phyloP scores from a whole-genome alignment of 2,797 vertebrate genomes.

The Galagoides demidoff region DNA sequence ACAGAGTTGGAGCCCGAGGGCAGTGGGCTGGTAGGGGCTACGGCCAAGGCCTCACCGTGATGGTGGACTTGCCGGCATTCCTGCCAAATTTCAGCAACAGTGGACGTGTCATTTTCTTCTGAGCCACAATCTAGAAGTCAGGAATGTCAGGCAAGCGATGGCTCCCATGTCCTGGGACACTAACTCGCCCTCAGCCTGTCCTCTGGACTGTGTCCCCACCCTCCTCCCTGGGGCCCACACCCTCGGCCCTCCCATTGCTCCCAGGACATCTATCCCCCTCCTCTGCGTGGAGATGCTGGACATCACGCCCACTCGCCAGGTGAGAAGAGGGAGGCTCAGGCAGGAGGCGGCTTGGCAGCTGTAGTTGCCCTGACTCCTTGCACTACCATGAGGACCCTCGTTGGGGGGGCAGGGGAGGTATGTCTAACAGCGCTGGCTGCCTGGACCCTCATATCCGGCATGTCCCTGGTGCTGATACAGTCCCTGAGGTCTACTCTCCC shows the following conservation, averaged over 20 bases:
- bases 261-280: accelerated
- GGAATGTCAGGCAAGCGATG: background rate
- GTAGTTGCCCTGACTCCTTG: background rate
- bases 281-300: background rate
- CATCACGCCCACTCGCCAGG: background rate
- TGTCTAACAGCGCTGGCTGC: too few species aligned
- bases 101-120: slow-evolving; percentile 95
- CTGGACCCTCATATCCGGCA: background rate
- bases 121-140: slow-evolving; percentile 93
- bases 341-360: background rate
- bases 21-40: too few species aligned
- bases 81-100: slow-evolving; percentile 95
- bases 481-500: accelerated
- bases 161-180: background rate
- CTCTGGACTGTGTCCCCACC: background rate
- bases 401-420: too few species aligned
- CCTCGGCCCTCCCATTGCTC: background rate
- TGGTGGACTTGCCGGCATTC: slow-evolving; percentile 96
- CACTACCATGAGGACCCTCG: background rate
- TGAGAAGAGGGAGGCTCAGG: background rate
- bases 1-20: background rate
- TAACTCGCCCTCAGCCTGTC: accelerated
- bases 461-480: background rate
- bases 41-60: slow-evolving; percentile 43
- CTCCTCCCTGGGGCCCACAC: background rate